Conservation (phyloP, 2,113 vertebrate species). For the Rutilus rutilus region DNA sequence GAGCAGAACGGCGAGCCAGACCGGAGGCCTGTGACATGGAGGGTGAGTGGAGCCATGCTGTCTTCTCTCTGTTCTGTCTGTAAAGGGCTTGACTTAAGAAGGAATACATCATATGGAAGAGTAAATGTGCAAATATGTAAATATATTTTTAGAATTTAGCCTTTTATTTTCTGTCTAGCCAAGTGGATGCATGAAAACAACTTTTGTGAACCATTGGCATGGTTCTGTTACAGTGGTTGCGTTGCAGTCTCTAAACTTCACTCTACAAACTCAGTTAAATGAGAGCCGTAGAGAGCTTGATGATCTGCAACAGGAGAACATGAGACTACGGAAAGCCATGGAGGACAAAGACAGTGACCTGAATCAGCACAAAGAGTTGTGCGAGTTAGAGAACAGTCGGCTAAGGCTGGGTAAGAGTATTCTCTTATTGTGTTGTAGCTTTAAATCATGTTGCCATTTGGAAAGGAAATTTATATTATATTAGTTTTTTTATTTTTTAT, state of each 20-base stretch:
- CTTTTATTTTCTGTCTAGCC: not conserved
- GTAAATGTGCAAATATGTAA: not conserved
- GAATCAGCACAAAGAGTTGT: conserved; percentile 75
- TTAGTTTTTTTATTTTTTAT: not conserved
- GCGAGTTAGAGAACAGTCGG: conserved; percentile 71
- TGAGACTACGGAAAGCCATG: conserved; percentile 76
- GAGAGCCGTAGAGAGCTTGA: conserved; percentile 76
- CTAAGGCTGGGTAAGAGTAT: conserved; percentile 78
- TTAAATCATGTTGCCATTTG: not conserved
- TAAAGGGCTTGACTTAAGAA: not conserved
- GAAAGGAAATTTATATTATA: not conserved
- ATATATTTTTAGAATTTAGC: not conserved
- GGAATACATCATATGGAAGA: too few species aligned
- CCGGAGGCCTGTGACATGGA: conserved; percentile 72
- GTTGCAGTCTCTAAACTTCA: conserved; percentile 78
- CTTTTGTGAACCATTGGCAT: conserved; percentile 10
- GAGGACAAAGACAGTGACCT: conserved; percentile 78
- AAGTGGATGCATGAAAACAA: not conserved
- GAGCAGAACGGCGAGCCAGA: conserved; percentile 67
- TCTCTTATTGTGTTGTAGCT: not conserved
- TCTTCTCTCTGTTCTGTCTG: not conserved
- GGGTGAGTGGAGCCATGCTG: conserved; percentile 68
- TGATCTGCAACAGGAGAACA: conserved; percentile 79
- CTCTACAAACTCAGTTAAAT: conserved; percentile 81
- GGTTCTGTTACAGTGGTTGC: conserved; percentile 70